These are phyloP conservation scores for Diadophis punctatus DNA, from an alignment of 2,113 vertebrate genomes.

Conservation along the genomic window DNA sequence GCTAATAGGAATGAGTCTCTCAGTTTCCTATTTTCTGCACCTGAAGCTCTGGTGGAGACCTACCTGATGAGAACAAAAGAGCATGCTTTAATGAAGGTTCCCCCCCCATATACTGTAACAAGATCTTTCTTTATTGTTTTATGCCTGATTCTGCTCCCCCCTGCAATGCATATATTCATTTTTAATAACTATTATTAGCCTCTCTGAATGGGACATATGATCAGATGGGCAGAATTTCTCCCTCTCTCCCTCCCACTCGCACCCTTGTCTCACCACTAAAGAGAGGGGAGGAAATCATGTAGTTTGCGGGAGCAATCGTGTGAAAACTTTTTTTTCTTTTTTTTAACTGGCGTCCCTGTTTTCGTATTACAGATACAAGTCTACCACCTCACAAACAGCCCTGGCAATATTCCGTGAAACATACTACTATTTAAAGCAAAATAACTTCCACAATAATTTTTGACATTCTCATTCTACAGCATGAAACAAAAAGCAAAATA, in stretches of 20 bases:
- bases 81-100: not conserved
- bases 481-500: slow-evolving; percentile 59
- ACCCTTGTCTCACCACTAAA: not conserved
- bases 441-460: slow-evolving; percentile 18
- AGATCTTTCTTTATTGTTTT: not conserved
- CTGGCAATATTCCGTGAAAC: not conserved
- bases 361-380: not conserved
- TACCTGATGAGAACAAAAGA: not conserved
- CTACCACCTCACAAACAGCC: not conserved
- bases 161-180: not conserved
- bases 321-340: not conserved
- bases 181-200: not conserved
- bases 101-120: not conserved
- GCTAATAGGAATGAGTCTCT: not conserved
- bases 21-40: not conserved
- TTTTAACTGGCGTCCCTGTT: slow-evolving; percentile 46
- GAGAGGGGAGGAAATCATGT: not conserved
- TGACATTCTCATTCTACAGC: slow-evolving; percentile 46
- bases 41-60: not conserved
- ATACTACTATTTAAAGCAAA: slow-evolving; percentile 26
- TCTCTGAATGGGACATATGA: not conserved
- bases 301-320: not conserved
- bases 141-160: not conserved
- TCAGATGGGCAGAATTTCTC: not conserved
- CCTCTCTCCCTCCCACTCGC: not conserved